Percentiles rank a stretch among this genome's conserved stretches.
These are phyloP conservation scores for Drosophila kohkoa DNA, from an alignment of 1,140 invertebrate genomes.

Conservation along the genomic window DNA sequence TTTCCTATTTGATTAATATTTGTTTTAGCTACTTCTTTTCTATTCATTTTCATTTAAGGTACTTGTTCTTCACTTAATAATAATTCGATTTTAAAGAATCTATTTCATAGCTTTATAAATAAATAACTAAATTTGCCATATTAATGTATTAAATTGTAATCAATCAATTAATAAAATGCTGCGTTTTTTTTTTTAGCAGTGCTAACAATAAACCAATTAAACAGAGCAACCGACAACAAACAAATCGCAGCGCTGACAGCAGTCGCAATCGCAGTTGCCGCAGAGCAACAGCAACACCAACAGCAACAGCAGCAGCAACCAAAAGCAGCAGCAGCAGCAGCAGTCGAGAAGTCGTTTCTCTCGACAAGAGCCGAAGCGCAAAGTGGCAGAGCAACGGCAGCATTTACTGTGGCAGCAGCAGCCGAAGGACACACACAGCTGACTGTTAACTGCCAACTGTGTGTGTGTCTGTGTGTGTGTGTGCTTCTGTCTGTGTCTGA, in stretches of 20 bases:
- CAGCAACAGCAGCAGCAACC: not conserved
- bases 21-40: no score
- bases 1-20: no score
- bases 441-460: slow-evolving; percentile 16
- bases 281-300: slow-evolving; percentile 14
- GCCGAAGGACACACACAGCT: slow-evolving; percentile 47
- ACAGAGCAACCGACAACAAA: slow-evolving; percentile 37
- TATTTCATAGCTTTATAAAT: no score
- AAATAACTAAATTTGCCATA: no score
- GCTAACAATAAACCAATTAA: slow-evolving; percentile 26
- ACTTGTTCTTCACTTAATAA: no score
- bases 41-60: no score
- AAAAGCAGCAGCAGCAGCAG: not conserved
- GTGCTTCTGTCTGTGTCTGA: not conserved
- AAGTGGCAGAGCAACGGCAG: slow-evolving; percentile 8
- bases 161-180: no score
- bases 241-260: slow-evolving; percentile 25
- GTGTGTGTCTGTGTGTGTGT: slow-evolving; percentile 3
- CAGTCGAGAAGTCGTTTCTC: slow-evolving; percentile 23
- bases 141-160: no score
- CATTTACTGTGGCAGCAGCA: slow-evolving; percentile 26
- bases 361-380: slow-evolving; percentile 26
- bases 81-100: no score
- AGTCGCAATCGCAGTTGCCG: not conserved
- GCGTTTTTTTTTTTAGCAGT: not conserved